Evolutionary conservation across 2,888 invertebrate species (phyloP).

Genomic region (Proisotoma minuta): DNA sequence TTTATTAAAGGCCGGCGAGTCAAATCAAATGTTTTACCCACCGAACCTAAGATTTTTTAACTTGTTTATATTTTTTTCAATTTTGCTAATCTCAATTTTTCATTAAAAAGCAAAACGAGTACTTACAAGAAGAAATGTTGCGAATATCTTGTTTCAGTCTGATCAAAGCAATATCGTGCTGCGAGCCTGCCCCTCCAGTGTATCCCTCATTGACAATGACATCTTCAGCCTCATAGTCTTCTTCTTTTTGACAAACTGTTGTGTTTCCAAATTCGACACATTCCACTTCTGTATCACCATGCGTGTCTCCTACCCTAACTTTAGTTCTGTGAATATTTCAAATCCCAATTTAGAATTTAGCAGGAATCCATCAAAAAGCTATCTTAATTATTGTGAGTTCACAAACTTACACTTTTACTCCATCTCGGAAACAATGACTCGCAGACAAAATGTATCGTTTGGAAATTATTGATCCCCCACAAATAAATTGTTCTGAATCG

Average conservation of each 20-base stretch:
- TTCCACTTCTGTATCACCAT: slow-evolving; percentile 32
- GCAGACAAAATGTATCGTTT: slow-evolving; percentile 33
- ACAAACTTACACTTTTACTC: slow-evolving; percentile 26
- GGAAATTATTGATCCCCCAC: slow-evolving; percentile 39
- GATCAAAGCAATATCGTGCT: slow-evolving; percentile 68
- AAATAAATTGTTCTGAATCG: slow-evolving; percentile 25
- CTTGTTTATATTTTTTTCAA: too few species aligned
- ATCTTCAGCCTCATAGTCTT: slow-evolving; percentile 61
- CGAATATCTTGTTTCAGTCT: slow-evolving; percentile 57
- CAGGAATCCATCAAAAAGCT: too few species aligned
- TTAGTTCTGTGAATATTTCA: slow-evolving; percentile 4
- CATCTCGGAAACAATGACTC: slow-evolving; percentile 41
- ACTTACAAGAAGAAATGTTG: slow-evolving; percentile 52
- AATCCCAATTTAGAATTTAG: background rate
- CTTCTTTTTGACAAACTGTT: slow-evolving; percentile 47
- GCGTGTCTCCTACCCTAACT: slow-evolving; percentile 33
- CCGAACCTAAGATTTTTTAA: too few species aligned
- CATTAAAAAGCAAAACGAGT: slow-evolving; percentile 5
- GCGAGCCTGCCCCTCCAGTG: slow-evolving; percentile 57
- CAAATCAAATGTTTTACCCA: too few species aligned
- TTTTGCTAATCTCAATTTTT: background rate
- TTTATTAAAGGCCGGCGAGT: too few species aligned
- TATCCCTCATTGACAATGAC: slow-evolving; percentile 65
- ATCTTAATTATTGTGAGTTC: background rate
- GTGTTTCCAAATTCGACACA: slow-evolving; percentile 25